Evolutionary conservation across 2,113 vertebrate species (phyloP).

Genomic region (Halcyon senegalensis): DNA sequence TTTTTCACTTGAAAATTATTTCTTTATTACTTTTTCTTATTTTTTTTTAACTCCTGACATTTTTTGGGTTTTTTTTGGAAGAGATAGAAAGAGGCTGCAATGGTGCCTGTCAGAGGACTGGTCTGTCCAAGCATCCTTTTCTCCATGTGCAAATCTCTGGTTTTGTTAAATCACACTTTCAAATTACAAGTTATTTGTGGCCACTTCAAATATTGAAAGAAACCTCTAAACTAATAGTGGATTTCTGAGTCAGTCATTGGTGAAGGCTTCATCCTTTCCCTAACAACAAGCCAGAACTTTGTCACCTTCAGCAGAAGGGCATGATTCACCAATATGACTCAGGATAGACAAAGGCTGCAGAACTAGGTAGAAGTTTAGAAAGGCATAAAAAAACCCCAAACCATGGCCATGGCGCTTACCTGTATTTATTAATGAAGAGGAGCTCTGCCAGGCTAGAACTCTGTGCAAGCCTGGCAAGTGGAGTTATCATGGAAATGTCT

Average conservation of each 20-base stretch:
- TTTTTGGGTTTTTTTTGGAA: not conserved
- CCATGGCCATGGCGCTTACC: not conserved
- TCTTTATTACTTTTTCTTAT: not conserved
- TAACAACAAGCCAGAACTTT: not conserved
- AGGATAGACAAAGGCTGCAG: not conserved
- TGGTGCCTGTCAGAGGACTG: not conserved
- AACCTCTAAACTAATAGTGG: not conserved
- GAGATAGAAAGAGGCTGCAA: not conserved
- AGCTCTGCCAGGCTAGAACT: not conserved
- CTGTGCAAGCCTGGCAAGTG: not conserved
- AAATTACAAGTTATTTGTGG: not conserved
- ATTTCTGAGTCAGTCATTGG: not conserved
- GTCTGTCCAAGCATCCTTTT: not conserved
- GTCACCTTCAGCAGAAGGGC: not conserved
- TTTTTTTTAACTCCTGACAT: not conserved
- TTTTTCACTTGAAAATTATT: not conserved
- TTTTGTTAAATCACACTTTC: not conserved
- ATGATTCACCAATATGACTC: not conserved
- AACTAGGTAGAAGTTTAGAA: not conserved
- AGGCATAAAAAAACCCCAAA: not conserved
- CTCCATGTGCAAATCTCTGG: not conserved
- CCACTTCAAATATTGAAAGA: not conserved
- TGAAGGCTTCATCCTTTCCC: not conserved
- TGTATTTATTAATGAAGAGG: not conserved
- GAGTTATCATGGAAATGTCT: not conserved